Evolutionary conservation across 2,888 invertebrate species (phyloP).

Genomic region (Lysandra coridon): DNA sequence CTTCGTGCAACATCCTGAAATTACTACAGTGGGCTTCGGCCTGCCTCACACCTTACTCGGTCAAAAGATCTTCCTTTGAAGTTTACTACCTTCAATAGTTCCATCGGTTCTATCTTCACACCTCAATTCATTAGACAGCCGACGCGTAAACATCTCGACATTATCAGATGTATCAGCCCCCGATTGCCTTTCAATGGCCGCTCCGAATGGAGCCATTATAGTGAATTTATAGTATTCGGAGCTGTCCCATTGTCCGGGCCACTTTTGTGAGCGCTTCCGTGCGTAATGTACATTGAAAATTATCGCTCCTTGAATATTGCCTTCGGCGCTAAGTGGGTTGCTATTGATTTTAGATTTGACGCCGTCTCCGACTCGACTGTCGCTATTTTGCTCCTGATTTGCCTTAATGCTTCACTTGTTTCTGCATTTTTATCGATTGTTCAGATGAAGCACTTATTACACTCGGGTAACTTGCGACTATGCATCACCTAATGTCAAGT

Average conservation of each 20-base stretch:
- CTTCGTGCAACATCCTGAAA: too few species aligned
- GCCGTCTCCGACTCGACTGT: slow-evolving; percentile 19
- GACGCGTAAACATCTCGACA: slow-evolving; percentile 22
- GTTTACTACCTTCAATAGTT: too few species aligned
- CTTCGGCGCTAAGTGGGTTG: slow-evolving; percentile 36
- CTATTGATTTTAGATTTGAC: slow-evolving; percentile 33
- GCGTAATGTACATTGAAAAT: slow-evolving; percentile 45
- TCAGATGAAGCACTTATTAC: not conserved
- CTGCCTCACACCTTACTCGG: too few species aligned
- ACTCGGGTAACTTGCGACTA: not conserved
- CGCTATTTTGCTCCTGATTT: slow-evolving; percentile 7
- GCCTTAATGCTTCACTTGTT: slow-evolving; percentile 1
- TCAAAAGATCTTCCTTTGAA: too few species aligned
- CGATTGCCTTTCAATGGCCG: slow-evolving; percentile 40
- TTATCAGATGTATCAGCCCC: slow-evolving; percentile 27
- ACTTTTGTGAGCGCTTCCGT: slow-evolving; percentile 47
- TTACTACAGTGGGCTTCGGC: too few species aligned
- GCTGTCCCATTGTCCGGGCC: slow-evolving; percentile 47
- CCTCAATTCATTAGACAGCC: slow-evolving; percentile 5
- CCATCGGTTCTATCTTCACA: not conserved
- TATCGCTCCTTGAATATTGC: slow-evolving; percentile 41
- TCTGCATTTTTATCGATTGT: not conserved
- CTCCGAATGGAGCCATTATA: slow-evolving; percentile 45
- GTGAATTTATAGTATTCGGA: slow-evolving; percentile 45
- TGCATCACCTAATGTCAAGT: too few species aligned